Percentiles rank a stretch among this genome's conserved stretches.
Conservation (phyloP, 1,140 invertebrate genomes). For the Trachelipus rathkii region DNA sequence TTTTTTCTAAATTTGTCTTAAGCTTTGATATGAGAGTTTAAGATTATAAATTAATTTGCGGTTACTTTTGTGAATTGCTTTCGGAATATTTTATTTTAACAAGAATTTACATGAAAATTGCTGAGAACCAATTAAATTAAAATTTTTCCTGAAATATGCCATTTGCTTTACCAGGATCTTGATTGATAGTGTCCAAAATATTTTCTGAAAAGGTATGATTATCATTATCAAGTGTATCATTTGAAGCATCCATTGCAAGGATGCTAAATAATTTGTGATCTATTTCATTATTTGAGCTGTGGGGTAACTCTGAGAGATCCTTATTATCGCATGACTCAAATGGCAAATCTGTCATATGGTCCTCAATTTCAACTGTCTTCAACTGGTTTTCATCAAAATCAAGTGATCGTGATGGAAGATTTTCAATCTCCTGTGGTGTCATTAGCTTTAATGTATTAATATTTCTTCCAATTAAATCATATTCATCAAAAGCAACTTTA, state of each 20-base stretch:
- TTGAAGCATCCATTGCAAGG: conserved; percentile 39
- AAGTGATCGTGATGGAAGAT: conserved; percentile 33
- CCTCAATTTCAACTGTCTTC: conserved; percentile 30
- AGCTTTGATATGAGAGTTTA: background rate
- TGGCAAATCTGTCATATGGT: conserved; percentile 30
- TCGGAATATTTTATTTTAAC: background rate
- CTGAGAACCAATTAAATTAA: background rate
- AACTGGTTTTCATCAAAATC: conserved; percentile 38
- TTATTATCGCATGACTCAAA: conserved; percentile 25
- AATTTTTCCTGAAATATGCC: conserved; percentile 2
- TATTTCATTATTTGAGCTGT: conserved; percentile 36
- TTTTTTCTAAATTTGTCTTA: background rate
- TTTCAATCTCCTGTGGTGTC: conserved; percentile 39
- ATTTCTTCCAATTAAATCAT: conserved; percentile 34
- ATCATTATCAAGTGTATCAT: conserved; percentile 36
- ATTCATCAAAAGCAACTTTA: conserved; percentile 29
- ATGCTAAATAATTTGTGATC: conserved; percentile 37
- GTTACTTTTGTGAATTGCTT: background rate
- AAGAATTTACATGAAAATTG: background rate
- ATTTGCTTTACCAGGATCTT: conserved; percentile 27
- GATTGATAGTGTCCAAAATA: conserved; percentile 30
- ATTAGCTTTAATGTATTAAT: conserved; percentile 37
- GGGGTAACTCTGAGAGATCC: conserved; percentile 26
- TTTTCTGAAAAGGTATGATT: conserved; percentile 32
- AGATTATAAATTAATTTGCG: background rate